A percentile compares a stretch with the other conserved stretches of the same genome.
These are phyloP conservation scores for Calyptommatus sinebrachiatus DNA, from an alignment of 2,113 vertebrate species.

Conservation along the genomic window DNA sequence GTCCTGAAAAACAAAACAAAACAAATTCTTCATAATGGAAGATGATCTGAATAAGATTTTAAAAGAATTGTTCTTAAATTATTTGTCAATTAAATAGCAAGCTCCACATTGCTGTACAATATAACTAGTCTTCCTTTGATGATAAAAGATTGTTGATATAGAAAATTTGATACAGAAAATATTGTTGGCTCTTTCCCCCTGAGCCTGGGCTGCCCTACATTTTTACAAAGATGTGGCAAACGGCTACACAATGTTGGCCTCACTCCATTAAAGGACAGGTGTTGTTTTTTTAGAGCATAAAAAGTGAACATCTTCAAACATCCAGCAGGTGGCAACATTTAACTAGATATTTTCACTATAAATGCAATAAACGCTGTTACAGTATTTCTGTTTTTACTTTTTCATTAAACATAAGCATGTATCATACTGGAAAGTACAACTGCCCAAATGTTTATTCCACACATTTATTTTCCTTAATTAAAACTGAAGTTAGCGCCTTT, in stretches of 20 bases:
- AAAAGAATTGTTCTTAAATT: too few species aligned
- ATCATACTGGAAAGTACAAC: background rate
- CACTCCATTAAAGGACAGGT: background rate
- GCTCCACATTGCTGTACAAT: too few species aligned
- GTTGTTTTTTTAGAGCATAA: background rate
- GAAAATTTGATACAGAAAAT: background rate
- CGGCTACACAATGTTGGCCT: background rate
- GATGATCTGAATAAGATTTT: too few species aligned
- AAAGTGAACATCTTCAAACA: background rate
- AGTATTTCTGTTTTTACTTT: background rate
- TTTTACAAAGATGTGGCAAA: too few species aligned
- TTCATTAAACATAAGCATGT: background rate
- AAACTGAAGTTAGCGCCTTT: background rate
- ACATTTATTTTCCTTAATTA: background rate
- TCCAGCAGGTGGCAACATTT: slow-evolving; percentile 60
- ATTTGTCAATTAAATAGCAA: too few species aligned
- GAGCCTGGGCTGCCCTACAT: too few species aligned
- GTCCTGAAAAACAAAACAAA: too few species aligned
- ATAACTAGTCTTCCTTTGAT: background rate
- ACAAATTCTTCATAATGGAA: too few species aligned
- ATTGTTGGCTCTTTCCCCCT: background rate
- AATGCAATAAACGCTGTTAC: accelerated
- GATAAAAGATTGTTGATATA: too few species aligned
- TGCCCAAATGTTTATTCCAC: slow-evolving; percentile 5
- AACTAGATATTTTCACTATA: background rate